Conservation (phyloP, 2,797 vertebrate species). For the Hypotaenidia philippensis region DNA sequence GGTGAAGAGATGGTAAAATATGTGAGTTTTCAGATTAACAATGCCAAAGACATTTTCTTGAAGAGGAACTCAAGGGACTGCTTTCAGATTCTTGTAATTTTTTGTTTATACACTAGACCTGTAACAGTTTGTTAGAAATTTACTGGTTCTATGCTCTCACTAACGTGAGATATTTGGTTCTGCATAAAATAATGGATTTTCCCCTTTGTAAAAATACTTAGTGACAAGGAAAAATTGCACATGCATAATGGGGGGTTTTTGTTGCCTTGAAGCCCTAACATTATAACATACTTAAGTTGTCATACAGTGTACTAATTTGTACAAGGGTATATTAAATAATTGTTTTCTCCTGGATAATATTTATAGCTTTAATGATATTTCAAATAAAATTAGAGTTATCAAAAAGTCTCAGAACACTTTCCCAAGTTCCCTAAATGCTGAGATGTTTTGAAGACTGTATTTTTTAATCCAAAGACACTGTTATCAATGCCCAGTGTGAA, state of each 20-base stretch:
- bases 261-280: not conserved
- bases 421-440: not conserved
- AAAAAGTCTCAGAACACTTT: not conserved
- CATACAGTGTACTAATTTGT: not conserved
- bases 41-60: not conserved
- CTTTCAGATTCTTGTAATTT: not conserved
- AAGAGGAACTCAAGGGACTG: fast-evolving
- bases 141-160: not conserved
- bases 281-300: not conserved
- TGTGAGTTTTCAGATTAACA: not conserved
- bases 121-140: not conserved
- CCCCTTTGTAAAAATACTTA: not conserved
- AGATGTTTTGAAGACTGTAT: not conserved
- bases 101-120: not conserved
- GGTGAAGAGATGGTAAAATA: not conserved
- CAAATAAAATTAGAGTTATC: not conserved
- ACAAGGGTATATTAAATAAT: not conserved
- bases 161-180: not conserved
- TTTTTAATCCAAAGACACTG: not conserved
- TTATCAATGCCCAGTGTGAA: not conserved
- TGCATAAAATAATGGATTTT: not conserved
- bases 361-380: not conserved
- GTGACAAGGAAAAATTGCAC: not conserved
- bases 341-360: not conserved
- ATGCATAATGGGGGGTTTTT: fast-evolving